Base-by-base conservation (phyloP, 2,113 vertebrate genomes). In the Clarias macrocephalus region DNA sequence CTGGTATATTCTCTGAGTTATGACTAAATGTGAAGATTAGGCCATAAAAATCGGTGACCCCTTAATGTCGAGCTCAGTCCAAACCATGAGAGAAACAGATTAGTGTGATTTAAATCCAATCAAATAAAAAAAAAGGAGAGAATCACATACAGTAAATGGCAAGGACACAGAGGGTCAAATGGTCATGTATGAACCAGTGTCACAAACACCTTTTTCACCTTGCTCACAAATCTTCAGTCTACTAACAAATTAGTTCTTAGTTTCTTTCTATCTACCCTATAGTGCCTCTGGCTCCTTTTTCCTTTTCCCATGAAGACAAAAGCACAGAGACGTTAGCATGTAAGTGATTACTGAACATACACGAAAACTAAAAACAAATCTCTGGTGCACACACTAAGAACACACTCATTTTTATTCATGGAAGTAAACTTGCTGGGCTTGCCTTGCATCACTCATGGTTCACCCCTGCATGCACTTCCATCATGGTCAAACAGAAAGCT, bases 401-500 rank as follows among this genome's bases (percentile, higher is more conserved):
- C 62, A 70, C 33, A 60, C 63, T 68, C 68, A 77, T 85, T 82
- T 59, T 54, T 48, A 85, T 82, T 85, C 59, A 85, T 85, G 28
- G 48, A 23, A 66, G 66, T 25, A 76, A 88, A 65, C 52, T 86
- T 62, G 57, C 79, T 62, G 30, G 33, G 62, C 30, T 66, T 28
- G n/a, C 19, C 66, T 66, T 82, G 62, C 59, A 28, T 77, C 52
- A 77, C 18, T 81, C 30, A 81, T 21, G 57, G 28, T 18, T 62
- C 79, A 82, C 65, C 70, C 62, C 68, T n/a, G 60, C 68, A 57
- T 65, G 30, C 56, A 57, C 37, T n/a, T 68, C 75, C 62, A 86
- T 65, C 83, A 82, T 52, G 30, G 68, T 85, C 77, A 88, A 85
- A 88, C 6, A 88, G 60, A 86, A 59, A 68, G 72, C 80, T 88